A percentile compares a stretch with the other conserved stretches of the same genome.
Evolutionary conservation across 2,113 vertebrate species (phyloP).

Genomic region (Stomatorhinus ivindoensis): DNA sequence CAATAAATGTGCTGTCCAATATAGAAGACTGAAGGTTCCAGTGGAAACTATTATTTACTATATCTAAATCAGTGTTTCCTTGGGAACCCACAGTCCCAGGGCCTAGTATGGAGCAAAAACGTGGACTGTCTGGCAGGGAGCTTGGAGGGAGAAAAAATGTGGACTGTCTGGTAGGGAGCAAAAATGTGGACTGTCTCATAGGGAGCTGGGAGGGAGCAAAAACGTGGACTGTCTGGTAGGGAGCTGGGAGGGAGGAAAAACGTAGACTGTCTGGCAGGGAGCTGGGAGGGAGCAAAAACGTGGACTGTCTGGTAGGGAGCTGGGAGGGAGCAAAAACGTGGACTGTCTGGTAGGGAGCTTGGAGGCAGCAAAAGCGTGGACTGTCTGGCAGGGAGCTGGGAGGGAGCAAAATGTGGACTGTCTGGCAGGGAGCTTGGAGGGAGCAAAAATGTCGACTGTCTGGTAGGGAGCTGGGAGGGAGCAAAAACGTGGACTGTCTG

Average conservation of each 20-base stretch:
- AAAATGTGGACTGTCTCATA: background rate
- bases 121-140: background rate
- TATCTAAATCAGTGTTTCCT: background rate
- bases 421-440: background rate
- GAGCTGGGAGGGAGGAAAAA: background rate
- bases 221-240: too few relatives aligned
- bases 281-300: background rate
- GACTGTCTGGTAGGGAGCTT: background rate
- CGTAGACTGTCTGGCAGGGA: background rate
- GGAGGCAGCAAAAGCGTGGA: background rate
- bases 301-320: too few relatives aligned
- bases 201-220: background rate
- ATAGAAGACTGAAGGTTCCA: background rate
- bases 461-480: too few relatives aligned
- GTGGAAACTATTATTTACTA: background rate
- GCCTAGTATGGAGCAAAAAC: background rate
- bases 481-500: background rate
- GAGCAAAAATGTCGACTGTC: too few relatives aligned
- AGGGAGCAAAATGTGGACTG: background rate
- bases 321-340: background rate
- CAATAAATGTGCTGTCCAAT: background rate
- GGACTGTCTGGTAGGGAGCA: background rate
- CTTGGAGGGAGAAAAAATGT: background rate
- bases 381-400: too few relatives aligned
- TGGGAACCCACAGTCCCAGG: background rate